Evolutionary conservation across 1,140 invertebrate species (phyloP).

Genomic region (Bombus consobrinus): DNA sequence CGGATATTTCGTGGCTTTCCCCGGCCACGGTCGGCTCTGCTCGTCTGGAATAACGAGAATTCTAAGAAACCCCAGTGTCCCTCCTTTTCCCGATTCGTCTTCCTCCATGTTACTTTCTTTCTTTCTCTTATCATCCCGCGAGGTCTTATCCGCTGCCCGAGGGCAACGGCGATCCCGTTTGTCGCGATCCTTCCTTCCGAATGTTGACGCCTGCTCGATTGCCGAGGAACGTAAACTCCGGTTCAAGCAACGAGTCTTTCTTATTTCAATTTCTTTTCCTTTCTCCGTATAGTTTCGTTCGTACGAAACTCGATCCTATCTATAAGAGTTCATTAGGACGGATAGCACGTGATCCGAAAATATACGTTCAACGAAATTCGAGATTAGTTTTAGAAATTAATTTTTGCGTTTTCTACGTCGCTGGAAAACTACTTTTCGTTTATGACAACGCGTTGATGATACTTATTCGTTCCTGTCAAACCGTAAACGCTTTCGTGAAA

Average conservation of each 20-base stretch:
- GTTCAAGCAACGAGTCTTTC: background rate
- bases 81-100: background rate
- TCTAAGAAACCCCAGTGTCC: slow-evolving; percentile 51
- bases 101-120: background rate
- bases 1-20: slow-evolving; percentile 71
- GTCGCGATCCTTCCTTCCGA: background rate
- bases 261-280: background rate
- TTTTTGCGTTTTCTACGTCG: background rate
- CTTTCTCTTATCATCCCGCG: background rate
- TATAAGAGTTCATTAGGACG: background rate
- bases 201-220: background rate
- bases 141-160: background rate
- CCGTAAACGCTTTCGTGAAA: background rate
- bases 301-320: background rate
- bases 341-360: too few species aligned
- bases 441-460: background rate
- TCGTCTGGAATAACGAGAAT: slow-evolving; percentile 67
- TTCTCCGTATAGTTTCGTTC: background rate
- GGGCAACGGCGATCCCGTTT: background rate
- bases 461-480: background rate
- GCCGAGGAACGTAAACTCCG: background rate
- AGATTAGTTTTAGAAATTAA: too few species aligned
- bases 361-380: too few species aligned
- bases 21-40: slow-evolving; percentile 31
- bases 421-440: background rate